Conservation (phyloP, 2,888 invertebrate species). For the Cordilura impudica region DNA sequence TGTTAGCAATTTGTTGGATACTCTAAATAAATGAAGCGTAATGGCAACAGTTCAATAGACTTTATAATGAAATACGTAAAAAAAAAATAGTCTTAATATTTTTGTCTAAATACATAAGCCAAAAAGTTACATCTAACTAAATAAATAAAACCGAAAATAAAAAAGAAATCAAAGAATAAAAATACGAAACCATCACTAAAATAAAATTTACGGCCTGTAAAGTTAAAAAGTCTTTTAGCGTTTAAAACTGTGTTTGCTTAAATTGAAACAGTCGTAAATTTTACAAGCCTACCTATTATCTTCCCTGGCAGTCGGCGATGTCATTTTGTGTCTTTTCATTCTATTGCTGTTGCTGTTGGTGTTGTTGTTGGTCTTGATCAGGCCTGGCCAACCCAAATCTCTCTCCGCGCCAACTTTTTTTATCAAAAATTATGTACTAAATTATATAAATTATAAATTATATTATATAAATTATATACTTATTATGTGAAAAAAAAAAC, state of each 20-base stretch:
- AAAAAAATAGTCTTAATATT: background rate
- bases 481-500: too few relatives aligned
- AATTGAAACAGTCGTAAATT: conserved; percentile 60
- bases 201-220: conserved; percentile 54
- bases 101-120: conserved; percentile 21
- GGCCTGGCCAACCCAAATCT: too few relatives aligned
- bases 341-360: conserved; percentile 26
- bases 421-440: too few relatives aligned
- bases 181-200: conserved; percentile 27
- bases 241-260: conserved; percentile 46
- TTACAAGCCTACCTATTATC: conserved; percentile 34
- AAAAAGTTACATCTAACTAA: conserved; percentile 9
- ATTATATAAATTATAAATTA: too few relatives aligned
- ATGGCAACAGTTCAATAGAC: conserved; percentile 74
- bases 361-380: background rate
- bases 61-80: conserved; percentile 35
- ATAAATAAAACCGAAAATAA: conserved; percentile 17
- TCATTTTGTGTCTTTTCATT: conserved; percentile 34
- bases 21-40: conserved; percentile 70
- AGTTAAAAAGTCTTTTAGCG: conserved; percentile 54
- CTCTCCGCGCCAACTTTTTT: too few relatives aligned
- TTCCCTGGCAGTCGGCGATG: conserved; percentile 28
- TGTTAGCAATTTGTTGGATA: conserved; percentile 56
- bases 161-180: conserved; percentile 9
- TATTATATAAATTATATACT: too few relatives aligned